Evolutionary conservation across 2,797 vertebrate genomes (phyloP), one percentile per base, ranked within the genome.

Genomic region (Fundulus diaphanus): DNA sequence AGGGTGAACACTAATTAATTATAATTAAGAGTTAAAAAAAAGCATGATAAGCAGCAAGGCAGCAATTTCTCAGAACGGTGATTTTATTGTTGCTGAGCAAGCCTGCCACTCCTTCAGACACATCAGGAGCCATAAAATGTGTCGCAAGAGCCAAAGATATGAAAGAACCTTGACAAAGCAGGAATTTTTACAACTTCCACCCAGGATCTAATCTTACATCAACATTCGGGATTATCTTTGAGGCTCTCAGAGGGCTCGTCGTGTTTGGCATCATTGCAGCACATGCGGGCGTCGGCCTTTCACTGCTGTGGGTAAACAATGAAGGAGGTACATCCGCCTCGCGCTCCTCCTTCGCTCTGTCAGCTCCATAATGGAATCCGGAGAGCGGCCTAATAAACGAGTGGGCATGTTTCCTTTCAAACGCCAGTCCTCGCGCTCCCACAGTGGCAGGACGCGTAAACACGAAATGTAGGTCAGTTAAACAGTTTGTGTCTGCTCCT

Each of bases 381-480:
- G 42, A 84, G 83, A 79, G 40, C 49, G 3, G 68, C 83, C 90
- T 82, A 88, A 89, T 90, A 90, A 89, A 85, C 9, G 74, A 63
- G 85, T 80, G 86, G 87, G 85, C 78, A 87, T 87, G 87, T 83
- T 90, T 91, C 85, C 85, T 89, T 88, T 93, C 87, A 89, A 87
- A 84, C 71, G 42, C n/a, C 61, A 72, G 82, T 82, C 82, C 85
- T 73, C 76, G 52, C 49, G 77, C 76, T 70, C 3, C 37, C 80
- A 76, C 84, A 76, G 82, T 77, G 79, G 82, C 85, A 87, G 79
- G 80, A 85, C 85, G 85, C 80, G 80, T 87, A 90, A 90, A 92
- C 86, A 87, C 70, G 79, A 84, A 82, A 93, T 92, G 81, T 93
- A 92, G 92, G 92, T 93, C 90, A 93, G 85, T 88, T 84, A 81